Evolutionary conservation across 2,888 invertebrate genomes (phyloP), one percentile per base, ranked within the genome.

Genomic region (Salpingus planirostris): DNA sequence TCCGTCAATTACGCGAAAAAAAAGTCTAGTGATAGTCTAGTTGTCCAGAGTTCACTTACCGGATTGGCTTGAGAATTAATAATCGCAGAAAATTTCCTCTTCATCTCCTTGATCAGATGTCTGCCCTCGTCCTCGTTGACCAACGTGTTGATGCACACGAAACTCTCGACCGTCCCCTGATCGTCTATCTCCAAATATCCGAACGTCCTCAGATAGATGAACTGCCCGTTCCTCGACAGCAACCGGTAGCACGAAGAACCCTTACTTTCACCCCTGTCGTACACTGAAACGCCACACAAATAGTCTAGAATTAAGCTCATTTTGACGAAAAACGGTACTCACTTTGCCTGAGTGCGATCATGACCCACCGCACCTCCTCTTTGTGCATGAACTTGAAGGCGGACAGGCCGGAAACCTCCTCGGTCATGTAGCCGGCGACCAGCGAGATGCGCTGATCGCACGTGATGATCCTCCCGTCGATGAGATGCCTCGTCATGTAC

Each of bases 391-490:
- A 90, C 32, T 79, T 76, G 63, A 92, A 93, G 6, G 90, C 90
- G 42, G 85, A 87, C 37, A 79, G 69, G n/a, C 90, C 90, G 6
- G 80, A 77, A 1, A 91, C 85, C 67, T 93, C 92, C 47, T 85
- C 82, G 7, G 84, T 80, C 79, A 92, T 78, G 57, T 89, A 89
- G 2, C 92, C 92, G 31, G 86, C 83, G 8, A 91, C 82, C 36
- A 87, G 68, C 4, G 91, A 87, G 55, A 92, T 89, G 55, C 90
- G 78, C 59, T 91, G 91, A 61, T 93, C 93, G 59, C 87, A 86
- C 58, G 83, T 88, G 28, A 91, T 80, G 44, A 93, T 90, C 26
- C 83, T 75, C 1, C 92, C 91, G 67, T 91, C 90, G 30, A 90
- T 76, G 33, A 86, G 70, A 65, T 93, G 92, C 44, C 91, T 74